phyloP scores from a whole-genome alignment of 2,113 vertebrate genomes.

The Cyphomyrus discorhynchus region DNA sequence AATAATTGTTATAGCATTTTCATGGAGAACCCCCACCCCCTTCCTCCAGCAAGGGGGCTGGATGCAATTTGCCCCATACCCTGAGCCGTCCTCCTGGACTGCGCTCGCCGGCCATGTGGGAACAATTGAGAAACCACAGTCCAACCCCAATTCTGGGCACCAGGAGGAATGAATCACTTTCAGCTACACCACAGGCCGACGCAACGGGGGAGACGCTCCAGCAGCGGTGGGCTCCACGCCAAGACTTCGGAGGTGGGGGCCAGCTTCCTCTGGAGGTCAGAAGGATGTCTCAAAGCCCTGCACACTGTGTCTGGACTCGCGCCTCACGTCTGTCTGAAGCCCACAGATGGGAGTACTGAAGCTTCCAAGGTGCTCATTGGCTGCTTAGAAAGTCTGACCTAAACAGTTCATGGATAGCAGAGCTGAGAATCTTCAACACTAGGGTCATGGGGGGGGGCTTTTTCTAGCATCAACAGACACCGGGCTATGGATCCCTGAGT shows the following conservation, averaged over 20 bases:
- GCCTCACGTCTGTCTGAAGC: background rate
- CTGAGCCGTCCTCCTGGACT: constrained; percentile 32
- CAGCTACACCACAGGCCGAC: constrained; percentile 51
- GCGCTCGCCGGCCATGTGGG: constrained; percentile 54
- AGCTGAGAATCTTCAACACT: background rate
- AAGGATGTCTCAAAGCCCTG: background rate
- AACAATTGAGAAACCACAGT: constrained; percentile 57
- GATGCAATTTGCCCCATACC: constrained; percentile 39
- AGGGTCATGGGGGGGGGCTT: background rate
- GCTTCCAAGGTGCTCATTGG: background rate
- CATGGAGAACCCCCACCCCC: constrained; percentile 27
- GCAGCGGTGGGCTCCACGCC: background rate
- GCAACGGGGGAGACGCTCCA: constrained; percentile 43
- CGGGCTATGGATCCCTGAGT: background rate
- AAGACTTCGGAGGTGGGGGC: background rate
- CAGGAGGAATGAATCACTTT: constrained; percentile 52
- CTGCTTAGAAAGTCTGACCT: background rate
- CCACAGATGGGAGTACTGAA: background rate
- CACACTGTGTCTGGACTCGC: background rate
- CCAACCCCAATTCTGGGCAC: constrained; percentile 51
- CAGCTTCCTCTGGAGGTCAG: background rate
- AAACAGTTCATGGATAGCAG: background rate
- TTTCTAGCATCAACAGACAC: background rate
- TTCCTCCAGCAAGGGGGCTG: constrained; percentile 37
- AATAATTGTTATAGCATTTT: constrained; percentile 24